Percentiles rank a stretch among this genome's conserved stretches.
Evolutionary conservation across 2,888 invertebrate genomes (phyloP).

Genomic region (Microplitis deprimator): DNA sequence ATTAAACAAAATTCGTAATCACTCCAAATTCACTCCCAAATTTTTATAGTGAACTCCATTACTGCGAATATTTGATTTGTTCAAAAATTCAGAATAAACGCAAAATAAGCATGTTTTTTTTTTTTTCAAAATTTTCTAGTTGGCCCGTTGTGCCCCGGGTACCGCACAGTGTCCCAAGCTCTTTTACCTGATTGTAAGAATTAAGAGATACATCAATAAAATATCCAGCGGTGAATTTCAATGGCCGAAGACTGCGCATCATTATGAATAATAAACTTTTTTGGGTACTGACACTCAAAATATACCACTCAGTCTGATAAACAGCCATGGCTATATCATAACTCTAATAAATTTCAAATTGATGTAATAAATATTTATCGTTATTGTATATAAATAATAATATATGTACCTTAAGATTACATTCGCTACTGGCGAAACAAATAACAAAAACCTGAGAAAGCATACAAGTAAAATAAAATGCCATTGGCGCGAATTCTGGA

Average conservation of each 20-base stretch:
- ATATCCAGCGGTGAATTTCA: conserved; percentile 54
- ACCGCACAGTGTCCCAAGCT: neutral
- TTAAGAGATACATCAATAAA: conserved; percentile 56
- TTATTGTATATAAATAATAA: neutral
- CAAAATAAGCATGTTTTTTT: too few relatives aligned
- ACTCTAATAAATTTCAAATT: conserved; percentile 47
- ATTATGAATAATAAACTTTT: conserved; percentile 55
- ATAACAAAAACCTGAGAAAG: conserved; percentile 31
- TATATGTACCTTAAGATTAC: conserved; percentile 18
- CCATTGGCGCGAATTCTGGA: conserved; percentile 14
- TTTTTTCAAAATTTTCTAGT: neutral
- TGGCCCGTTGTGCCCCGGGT: neutral
- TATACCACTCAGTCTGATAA: conserved; percentile 56
- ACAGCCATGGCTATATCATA: conserved; percentile 51
- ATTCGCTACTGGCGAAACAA: conserved; percentile 29
- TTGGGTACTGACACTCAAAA: conserved; percentile 46
- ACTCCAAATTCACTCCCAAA: neutral
- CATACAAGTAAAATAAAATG: conserved; percentile 32
- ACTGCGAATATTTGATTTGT: neutral
- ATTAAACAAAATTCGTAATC: too few relatives aligned
- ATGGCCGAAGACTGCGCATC: conserved; percentile 51
- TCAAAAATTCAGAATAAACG: neutral
- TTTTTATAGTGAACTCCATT: neutral
- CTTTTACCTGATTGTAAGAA: conserved; percentile 57
- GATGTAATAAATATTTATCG: neutral